These are phyloP conservation scores for Narcine bancroftii DNA, from an alignment of 2,113 vertebrate species.

Conservation along the genomic window DNA sequence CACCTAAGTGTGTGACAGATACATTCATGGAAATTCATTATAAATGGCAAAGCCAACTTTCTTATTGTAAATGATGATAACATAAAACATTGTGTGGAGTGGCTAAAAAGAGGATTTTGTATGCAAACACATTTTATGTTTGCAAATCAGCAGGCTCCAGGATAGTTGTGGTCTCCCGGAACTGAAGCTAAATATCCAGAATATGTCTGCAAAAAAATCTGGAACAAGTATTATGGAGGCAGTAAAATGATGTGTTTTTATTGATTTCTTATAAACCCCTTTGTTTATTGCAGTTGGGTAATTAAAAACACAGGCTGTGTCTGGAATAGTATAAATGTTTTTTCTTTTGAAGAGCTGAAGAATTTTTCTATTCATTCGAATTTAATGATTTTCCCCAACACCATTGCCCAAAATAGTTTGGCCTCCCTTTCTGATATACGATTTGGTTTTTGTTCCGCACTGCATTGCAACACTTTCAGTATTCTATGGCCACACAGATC, in stretches of 20 bases:
- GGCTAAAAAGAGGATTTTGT: neutral
- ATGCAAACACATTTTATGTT: neutral
- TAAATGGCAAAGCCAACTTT: neutral
- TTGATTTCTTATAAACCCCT: neutral
- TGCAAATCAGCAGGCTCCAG: neutral
- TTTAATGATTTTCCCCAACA: too few relatives aligned
- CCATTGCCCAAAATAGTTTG: too few relatives aligned
- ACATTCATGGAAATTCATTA: neutral
- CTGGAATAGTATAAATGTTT: too few relatives aligned
- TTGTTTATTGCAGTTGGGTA: neutral
- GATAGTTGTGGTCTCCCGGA: neutral
- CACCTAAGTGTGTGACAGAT: neutral
- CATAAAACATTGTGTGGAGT: neutral
- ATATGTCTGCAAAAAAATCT: neutral
- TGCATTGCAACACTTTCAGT: too few relatives aligned
- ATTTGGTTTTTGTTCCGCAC: too few relatives aligned
- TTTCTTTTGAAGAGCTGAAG: too few relatives aligned
- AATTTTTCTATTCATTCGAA: too few relatives aligned
- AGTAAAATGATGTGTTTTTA: neutral
- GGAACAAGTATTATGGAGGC: neutral
- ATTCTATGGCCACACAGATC: too few relatives aligned
- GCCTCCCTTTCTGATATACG: too few relatives aligned
- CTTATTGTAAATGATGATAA: neutral
- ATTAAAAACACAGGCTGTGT: too few relatives aligned
- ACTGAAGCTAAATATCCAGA: neutral